Percentiles rank a stretch among this genome's conserved stretches.
Conservation (phyloP, 2,797 vertebrate species). For the Girardinus metallicus region DNA sequence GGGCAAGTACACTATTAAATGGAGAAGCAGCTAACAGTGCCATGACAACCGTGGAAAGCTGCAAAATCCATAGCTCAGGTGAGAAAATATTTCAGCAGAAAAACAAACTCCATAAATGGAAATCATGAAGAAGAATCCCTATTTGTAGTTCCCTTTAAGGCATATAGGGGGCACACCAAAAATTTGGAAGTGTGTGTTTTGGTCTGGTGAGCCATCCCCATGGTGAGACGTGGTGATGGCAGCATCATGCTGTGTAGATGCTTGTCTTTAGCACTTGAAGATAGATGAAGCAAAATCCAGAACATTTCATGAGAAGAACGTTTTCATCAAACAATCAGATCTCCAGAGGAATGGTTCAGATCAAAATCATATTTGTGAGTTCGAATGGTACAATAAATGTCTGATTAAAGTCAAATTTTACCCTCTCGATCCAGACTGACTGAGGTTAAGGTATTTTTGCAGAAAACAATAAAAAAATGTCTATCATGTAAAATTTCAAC, state of each 20-base stretch:
- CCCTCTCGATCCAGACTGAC: background rate
- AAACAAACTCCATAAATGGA: background rate
- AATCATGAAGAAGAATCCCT: background rate
- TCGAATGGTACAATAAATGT: background rate
- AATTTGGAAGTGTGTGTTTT: background rate
- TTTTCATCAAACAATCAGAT: background rate
- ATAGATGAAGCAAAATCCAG: background rate
- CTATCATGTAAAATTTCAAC: background rate
- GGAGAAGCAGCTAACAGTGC: background rate
- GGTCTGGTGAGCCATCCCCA: background rate
- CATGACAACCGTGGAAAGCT: background rate
- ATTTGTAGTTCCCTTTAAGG: background rate
- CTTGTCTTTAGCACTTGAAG: background rate
- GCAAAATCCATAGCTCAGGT: background rate
- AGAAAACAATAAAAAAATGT: background rate
- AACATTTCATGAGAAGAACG: background rate
- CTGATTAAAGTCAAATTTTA: background rate
- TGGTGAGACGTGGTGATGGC: background rate
- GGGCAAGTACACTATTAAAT: background rate
- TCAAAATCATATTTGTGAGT: background rate
- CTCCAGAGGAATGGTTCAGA: background rate
- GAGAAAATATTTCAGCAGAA: background rate
- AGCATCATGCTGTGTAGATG: background rate
- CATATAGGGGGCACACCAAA: background rate
- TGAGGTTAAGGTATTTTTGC: background rate